A percentile compares a stretch with the other conserved stretches of the same genome.
Conservation (phyloP, 2,797 vertebrate species). For the Ceryle rudis region DNA sequence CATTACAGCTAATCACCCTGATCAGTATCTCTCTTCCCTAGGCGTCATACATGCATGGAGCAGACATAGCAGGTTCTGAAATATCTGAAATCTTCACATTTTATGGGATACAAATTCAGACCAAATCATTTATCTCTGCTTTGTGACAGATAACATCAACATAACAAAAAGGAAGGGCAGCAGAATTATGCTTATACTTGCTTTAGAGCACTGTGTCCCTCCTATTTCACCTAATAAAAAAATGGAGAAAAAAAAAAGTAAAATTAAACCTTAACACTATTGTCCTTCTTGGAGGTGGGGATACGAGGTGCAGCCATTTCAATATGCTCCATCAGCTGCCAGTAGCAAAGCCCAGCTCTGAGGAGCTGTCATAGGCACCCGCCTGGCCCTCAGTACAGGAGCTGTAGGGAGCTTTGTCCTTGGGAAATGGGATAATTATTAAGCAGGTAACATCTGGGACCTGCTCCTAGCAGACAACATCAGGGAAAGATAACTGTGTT, state of each 20-base stretch:
- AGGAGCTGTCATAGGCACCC: neutral
- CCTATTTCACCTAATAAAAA: neutral
- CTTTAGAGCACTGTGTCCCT: neutral
- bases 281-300: neutral
- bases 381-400: neutral
- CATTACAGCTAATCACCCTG: neutral
- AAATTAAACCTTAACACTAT: neutral
- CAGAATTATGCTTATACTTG: neutral
- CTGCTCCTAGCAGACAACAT: neutral
- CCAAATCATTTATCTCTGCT: neutral
- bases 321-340: neutral
- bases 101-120: neutral
- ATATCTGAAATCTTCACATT: neutral
- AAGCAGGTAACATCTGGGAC: conserved; percentile 50
- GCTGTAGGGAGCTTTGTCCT: conserved; percentile 56
- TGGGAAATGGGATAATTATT: conserved; percentile 43
- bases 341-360: neutral
- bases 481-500: conserved; percentile 27
- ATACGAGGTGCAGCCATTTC: neutral
- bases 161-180: neutral
- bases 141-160: neutral
- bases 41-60: accelerated
- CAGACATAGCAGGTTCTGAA: neutral
- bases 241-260: neutral
- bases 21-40: accelerated